These are phyloP conservation scores for Phaedon cochleariae DNA, from an alignment of 2,888 invertebrate genomes.

Conservation along the genomic window DNA sequence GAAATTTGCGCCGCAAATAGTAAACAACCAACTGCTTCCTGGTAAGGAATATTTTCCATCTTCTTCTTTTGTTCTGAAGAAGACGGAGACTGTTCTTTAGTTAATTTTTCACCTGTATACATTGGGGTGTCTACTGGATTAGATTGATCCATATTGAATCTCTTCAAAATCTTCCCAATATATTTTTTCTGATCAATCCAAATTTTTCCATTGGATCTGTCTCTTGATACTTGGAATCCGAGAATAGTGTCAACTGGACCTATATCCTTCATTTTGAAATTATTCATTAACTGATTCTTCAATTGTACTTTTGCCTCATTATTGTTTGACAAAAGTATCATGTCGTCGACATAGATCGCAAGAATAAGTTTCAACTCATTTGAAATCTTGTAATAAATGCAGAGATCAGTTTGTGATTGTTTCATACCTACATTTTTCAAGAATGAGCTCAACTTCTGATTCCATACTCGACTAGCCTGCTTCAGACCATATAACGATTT, in stretches of 20 bases:
- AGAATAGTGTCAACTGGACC: neutral
- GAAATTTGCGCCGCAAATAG: no score
- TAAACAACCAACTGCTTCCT: conserved; percentile 4
- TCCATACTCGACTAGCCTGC: conserved; percentile 24
- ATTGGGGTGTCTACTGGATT: conserved; percentile 22
- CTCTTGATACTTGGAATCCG: neutral
- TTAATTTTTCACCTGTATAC: conserved; percentile 12
- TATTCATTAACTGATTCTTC: conserved; percentile 5
- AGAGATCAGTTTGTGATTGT: conserved; percentile 12
- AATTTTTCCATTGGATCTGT: no score
- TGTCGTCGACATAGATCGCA: conserved; percentile 17
- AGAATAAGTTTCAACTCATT: neutral
- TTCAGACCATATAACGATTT: conserved; percentile 22
- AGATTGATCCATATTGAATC: neutral
- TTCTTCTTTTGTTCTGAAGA: neutral
- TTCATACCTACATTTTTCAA: conserved; percentile 8
- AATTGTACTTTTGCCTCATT: neutral
- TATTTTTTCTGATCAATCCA: no score
- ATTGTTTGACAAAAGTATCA: conserved; percentile 8
- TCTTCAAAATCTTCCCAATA: no score
- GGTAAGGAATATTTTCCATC: no score
- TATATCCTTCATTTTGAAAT: conserved; percentile 13
- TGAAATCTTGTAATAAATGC: conserved; percentile 11
- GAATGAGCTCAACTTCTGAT: conserved; percentile 16
- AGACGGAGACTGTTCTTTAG: conserved; percentile 7